phyloP scores from a whole-genome alignment of 2,888 invertebrate genomes.

The Drosophila quinaria region DNA sequence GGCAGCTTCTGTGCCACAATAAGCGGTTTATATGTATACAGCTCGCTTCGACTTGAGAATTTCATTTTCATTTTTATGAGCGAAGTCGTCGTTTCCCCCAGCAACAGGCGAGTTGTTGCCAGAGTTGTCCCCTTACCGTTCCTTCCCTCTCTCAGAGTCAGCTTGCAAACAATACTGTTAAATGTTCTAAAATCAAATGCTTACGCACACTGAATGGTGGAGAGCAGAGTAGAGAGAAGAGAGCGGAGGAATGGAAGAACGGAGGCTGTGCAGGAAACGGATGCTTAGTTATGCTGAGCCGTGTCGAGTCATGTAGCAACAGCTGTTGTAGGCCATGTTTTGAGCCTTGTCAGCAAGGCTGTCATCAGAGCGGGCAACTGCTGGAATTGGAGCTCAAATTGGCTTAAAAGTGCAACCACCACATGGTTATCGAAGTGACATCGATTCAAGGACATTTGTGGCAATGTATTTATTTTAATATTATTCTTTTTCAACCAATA shows the following conservation, averaged over 20 bases:
- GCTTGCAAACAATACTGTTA: slow-evolving; percentile 24
- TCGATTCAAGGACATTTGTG: background rate
- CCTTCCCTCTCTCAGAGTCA: background rate
- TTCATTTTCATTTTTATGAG: slow-evolving; percentile 31
- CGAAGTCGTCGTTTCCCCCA: slow-evolving; percentile 5
- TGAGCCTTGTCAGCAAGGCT: slow-evolving; percentile 53
- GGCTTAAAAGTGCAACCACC: slow-evolving; percentile 47
- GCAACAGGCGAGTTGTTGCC: slow-evolving; percentile 58
- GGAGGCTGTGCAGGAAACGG: slow-evolving; percentile 14
- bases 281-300: slow-evolving; percentile 50
- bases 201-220: slow-evolving; percentile 46
- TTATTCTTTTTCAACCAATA: background rate
- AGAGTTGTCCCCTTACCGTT: background rate
- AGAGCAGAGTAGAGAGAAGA: background rate
- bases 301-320: slow-evolving; percentile 76
- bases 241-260: background rate
- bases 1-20: slow-evolving; percentile 31
- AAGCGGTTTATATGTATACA: slow-evolving; percentile 52
- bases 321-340: slow-evolving; percentile 75
- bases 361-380: slow-evolving; percentile 15
- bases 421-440: slow-evolving; percentile 17
- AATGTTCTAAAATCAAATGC: slow-evolving; percentile 68
- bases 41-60: slow-evolving; percentile 13
- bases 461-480: background rate
- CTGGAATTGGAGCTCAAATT: slow-evolving; percentile 32